These are phyloP conservation scores for Brachyrhaphis roseni DNA, from an alignment of 2,797 vertebrate species.

Conservation along the genomic window DNA sequence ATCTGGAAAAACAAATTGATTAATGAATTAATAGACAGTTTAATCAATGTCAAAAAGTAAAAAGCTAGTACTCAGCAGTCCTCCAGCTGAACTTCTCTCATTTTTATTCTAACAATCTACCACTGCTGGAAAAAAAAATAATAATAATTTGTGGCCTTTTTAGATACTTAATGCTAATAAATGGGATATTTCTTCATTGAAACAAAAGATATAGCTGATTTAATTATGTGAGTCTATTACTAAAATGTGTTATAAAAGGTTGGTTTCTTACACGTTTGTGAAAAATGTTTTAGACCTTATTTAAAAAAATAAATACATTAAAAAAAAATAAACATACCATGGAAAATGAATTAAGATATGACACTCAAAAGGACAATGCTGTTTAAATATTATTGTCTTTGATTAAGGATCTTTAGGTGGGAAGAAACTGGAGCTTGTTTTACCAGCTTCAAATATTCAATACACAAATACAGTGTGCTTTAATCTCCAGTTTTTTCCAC, in stretches of 20 bases:
- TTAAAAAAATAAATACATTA: no score
- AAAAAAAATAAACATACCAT: not conserved
- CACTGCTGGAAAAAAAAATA: not conserved
- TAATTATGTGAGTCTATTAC: not conserved
- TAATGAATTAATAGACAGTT: not conserved
- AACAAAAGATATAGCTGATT: not conserved
- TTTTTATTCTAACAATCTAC: not conserved
- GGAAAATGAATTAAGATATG: not conserved
- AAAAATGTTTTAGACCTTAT: not conserved
- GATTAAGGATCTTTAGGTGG: not conserved
- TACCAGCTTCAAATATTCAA: not conserved
- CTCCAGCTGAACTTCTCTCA: not conserved
- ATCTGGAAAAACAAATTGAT: not conserved
- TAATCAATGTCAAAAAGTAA: not conserved
- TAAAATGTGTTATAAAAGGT: not conserved
- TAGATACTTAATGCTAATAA: not conserved
- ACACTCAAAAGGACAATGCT: not conserved
- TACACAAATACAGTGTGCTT: not conserved
- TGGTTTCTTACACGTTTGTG: not conserved
- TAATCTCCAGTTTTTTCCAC: not conserved
- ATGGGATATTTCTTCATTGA: not conserved
- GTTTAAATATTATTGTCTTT: not conserved
- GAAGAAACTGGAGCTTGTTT: no score
- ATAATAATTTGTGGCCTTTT: not conserved
- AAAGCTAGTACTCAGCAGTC: not conserved